Base-by-base conservation (phyloP, 2,113 vertebrate species). In the Alectura lathami region DNA sequence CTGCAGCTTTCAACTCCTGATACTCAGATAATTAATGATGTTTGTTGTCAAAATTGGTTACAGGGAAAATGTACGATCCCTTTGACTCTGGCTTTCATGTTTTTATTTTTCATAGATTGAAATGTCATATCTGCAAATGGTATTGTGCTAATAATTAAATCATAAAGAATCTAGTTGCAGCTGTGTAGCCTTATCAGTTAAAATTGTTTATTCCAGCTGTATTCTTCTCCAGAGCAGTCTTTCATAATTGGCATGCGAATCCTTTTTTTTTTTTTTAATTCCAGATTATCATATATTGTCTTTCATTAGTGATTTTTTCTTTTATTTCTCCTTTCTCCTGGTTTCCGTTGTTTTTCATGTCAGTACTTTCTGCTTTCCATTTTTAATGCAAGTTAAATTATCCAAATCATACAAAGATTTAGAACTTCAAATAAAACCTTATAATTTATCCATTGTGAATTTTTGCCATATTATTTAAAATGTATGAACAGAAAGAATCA, bases 251-350 rank as follows among this genome's bases (percentile, higher is more conserved):
- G 21, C 29, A 40, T 26, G 87, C 43, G 43, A 88, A 89, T 90
- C 34, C 2, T 43, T 12, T 67, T 83, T 66, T 60, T 59, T 50
- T 88, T 92, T 51, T n/a, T n/a, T n/a, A n/a, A n/a, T n/a, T n/a
- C n/a, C 43, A 74, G 36, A 47, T 53, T 83, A 73, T 36, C 27
- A 30, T 34, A 72, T 47, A 68, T 87, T 89, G 57, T 16, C n/a
- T 96, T 94, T 95, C 54, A 59, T 93, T 91, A 94, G 77, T 75
- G 32, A 13, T 75, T 76, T 23, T 81, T 68, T 96, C 69, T 77
- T 84, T 56, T 59, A 76, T 64, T 77, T 80, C 75, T 43, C 32
- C 43, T 82, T 95, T 81, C 9, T 80, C 17, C 89, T 79, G 12
- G 29, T 81, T 91, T 76, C 40, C 70, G 5, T 84, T 83, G 74